phyloP scores from a whole-genome alignment of 35 echinoderm and acorn worm species.

The Apostichopus californicus region DNA sequence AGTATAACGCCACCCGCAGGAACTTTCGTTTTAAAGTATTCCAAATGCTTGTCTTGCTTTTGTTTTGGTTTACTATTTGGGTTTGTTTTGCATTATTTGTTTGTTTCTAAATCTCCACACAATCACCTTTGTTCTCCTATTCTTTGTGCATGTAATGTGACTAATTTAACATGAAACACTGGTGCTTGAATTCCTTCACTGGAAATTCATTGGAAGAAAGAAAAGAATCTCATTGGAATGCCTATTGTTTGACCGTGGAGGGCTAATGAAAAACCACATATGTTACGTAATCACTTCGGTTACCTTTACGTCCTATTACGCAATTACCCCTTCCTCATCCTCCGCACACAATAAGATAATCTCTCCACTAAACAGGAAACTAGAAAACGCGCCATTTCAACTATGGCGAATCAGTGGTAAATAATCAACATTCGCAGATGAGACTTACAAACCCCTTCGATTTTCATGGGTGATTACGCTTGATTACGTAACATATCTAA shows the following conservation, averaged over 20 bases:
- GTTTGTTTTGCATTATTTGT: no score
- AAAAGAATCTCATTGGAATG: neutral
- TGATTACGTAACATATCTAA: slow-evolving; percentile 16
- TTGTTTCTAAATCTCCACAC: no score
- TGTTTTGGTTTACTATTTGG: no score
- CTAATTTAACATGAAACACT: neutral
- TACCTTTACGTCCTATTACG: slow-evolving; percentile 28
- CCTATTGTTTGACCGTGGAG: neutral
- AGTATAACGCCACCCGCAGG: no score
- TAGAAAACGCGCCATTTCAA: slow-evolving; percentile 16
- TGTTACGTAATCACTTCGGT: slow-evolving; percentile 21
- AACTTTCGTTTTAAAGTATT: no score
- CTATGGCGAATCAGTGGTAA: neutral
- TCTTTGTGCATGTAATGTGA: neutral
- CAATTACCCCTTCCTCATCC: slow-evolving; percentile 26
- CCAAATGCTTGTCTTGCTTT: no score
- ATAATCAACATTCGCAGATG: slow-evolving; percentile 8
- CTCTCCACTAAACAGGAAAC: slow-evolving; percentile 43
- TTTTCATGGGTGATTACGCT: slow-evolving; percentile 28
- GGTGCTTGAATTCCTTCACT: neutral
- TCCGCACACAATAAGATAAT: slow-evolving; percentile 42
- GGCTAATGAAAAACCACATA: neutral
- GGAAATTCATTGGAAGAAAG: neutral
- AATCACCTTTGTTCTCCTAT: no score
- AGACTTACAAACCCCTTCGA: slow-evolving; percentile 10